A percentile compares a stretch with the other conserved stretches of the same genome.
Evolutionary conservation across 2,113 vertebrate species (phyloP).

Genomic region (Pantherophis guttatus): DNA sequence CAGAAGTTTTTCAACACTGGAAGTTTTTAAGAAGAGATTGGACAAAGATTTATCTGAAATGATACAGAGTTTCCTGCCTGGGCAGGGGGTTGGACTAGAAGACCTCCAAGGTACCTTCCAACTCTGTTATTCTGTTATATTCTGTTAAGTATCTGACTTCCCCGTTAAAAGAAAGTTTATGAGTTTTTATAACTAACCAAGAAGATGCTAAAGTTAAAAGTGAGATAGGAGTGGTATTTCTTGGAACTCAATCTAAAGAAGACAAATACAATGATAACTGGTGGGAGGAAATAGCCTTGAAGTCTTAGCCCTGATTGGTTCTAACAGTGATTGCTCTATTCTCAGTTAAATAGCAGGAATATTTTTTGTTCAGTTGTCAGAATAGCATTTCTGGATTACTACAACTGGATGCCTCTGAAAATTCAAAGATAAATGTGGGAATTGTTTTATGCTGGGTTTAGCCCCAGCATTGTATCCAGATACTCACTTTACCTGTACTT

Average conservation of each 20-base stretch:
- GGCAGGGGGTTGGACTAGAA: too few species aligned
- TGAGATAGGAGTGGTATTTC: slow-evolving; percentile 62
- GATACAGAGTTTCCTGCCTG: too few species aligned
- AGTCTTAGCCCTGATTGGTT: slow-evolving; percentile 17
- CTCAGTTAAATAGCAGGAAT: not conserved
- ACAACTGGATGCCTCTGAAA: too few species aligned
- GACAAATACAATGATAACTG: slow-evolving; percentile 59
- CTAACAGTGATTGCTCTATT: slow-evolving; percentile 4
- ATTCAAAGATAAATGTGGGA: too few species aligned
- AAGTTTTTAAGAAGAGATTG: too few species aligned
- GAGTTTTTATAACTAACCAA: slow-evolving; percentile 53
- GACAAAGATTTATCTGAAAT: too few species aligned
- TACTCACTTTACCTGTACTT: too few species aligned
- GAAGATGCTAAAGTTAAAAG: slow-evolving; percentile 46
- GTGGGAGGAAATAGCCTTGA: slow-evolving; percentile 46
- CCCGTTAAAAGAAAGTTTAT: slow-evolving; percentile 29
- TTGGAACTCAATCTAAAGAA: slow-evolving; percentile 63
- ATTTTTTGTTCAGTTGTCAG: not conserved
- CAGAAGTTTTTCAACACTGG: too few species aligned
- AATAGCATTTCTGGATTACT: not conserved
- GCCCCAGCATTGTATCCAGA: too few species aligned
- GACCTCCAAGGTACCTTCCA: too few species aligned
- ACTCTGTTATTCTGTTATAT: slow-evolving; percentile 4
- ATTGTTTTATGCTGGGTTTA: too few species aligned
- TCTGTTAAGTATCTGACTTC: slow-evolving; percentile 39